Base-by-base conservation (phyloP, 1,140 invertebrate species). In the Drosophila pseudoananassae region DNA sequence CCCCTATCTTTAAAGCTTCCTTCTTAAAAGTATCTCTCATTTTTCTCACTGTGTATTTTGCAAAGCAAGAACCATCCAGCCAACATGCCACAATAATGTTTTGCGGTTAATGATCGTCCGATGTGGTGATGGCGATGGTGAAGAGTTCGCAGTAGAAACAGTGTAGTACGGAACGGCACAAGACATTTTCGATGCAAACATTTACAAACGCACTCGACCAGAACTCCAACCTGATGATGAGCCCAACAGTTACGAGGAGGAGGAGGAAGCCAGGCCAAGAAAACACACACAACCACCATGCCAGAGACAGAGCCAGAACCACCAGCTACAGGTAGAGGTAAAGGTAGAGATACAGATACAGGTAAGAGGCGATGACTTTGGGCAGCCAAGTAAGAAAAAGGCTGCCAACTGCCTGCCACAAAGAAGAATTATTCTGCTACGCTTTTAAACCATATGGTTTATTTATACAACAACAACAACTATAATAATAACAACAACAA, bases 371-470 rank as follows among this genome's bases (percentile, higher is more conserved):
- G 61, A 66, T 69, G 60, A 52, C 70, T 54, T 31, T 68, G 65
- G 61, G 65, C 65, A 69, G 65, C 50, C 68, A 57, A 70, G 66
- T 58, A 58, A 75, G 36, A 54, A 76, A 49, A 75, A 76, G 50
- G 50, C 65, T 76, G 66, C 49, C 68, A 58, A 61, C 56, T 60
- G 20, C 20, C 20, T 20, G 20, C 20, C 20, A 20, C 20, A 20
- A 20, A 56, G 78, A 74, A 74, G 78, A 84, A 84, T 83, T 69
- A 69, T 69, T 69, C 77, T 88, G 82, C 82, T 87, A 87, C 82
- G 82, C 82, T 87, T 87, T 88, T 87, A 82, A 82, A 88, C 83
- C 82, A 87, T 87, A 87, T 87, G 82, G 82, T 87, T 87, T 87
- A 87, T 82, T 87, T 88, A 87, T 82, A 82, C 83, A 87, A 78